These are phyloP conservation scores for Gisinianus flammeolus DNA, from an alignment of 2,888 invertebrate genomes.

Conservation along the genomic window DNA sequence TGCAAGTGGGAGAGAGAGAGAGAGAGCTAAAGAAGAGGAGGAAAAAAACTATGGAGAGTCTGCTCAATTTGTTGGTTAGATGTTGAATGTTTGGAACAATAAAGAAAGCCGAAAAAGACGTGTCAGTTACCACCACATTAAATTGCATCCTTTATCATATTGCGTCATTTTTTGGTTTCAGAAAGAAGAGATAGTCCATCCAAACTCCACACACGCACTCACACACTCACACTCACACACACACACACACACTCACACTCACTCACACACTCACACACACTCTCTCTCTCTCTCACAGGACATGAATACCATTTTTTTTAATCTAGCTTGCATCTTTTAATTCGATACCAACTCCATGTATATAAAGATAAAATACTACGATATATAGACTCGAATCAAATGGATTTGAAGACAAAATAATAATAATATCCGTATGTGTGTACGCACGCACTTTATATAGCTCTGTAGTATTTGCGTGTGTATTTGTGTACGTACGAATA, in stretches of 20 bases:
- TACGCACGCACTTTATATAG: no score
- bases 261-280: neutral
- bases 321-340: constrained; percentile 9
- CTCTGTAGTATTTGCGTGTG: no score
- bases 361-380: neutral
- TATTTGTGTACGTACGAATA: no score
- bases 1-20: no score
- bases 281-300: neutral
- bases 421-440: no score
- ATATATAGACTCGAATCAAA: neutral
- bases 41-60: no score
- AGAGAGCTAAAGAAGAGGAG: no score
- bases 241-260: no score
- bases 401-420: neutral
- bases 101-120: constrained; percentile 20
- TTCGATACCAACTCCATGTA: constrained; percentile 4
- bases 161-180: constrained; percentile 2
- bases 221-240: no score
- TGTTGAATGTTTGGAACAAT: neutral
- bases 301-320: neutral
- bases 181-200: neutral
- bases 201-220: neutral
- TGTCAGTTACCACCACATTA: constrained; percentile 6
- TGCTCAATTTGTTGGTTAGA: neutral
- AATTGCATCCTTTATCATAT: neutral